Conservation (phyloP, 2,113 vertebrate species). For the Speoplatyrhinus poulsoni region DNA sequence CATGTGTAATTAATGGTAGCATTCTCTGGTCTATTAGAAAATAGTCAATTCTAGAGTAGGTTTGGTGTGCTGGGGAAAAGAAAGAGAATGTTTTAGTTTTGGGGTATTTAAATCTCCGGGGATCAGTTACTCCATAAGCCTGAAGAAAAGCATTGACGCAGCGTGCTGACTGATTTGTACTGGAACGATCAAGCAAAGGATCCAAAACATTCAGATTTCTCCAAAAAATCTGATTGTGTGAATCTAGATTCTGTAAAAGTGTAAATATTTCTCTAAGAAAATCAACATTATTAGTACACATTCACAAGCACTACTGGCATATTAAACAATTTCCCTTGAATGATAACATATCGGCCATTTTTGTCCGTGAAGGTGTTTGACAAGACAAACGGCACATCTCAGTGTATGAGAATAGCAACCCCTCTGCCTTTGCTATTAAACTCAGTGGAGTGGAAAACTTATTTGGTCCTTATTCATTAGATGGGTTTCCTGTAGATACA, state of each 20-base stretch:
- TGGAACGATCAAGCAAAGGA: neutral
- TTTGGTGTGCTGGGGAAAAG: conserved; percentile 2
- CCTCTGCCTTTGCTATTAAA: neutral
- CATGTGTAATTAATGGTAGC: neutral
- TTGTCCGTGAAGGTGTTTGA: neutral
- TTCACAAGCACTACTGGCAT: neutral
- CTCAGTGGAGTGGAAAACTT: neutral
- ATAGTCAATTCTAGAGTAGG: conserved; percentile 3
- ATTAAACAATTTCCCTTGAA: neutral
- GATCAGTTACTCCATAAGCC: neutral
- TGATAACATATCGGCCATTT: neutral
- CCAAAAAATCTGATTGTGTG: neutral
- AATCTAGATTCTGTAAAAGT: neutral
- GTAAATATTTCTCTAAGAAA: neutral
- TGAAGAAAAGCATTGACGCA: neutral
- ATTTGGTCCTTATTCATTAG: neutral
- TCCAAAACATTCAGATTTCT: neutral
- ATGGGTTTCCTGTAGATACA: neutral
- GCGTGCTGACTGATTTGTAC: neutral
- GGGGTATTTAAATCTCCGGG: conserved; percentile 1
- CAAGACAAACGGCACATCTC: neutral
- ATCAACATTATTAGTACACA: neutral
- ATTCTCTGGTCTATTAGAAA: conserved; percentile 5
- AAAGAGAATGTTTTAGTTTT: conserved; percentile 3
- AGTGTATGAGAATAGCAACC: neutral